These are phyloP conservation scores for Austrofundulus limnaeus DNA, from an alignment of 2,113 vertebrate species.

Conservation along the genomic window DNA sequence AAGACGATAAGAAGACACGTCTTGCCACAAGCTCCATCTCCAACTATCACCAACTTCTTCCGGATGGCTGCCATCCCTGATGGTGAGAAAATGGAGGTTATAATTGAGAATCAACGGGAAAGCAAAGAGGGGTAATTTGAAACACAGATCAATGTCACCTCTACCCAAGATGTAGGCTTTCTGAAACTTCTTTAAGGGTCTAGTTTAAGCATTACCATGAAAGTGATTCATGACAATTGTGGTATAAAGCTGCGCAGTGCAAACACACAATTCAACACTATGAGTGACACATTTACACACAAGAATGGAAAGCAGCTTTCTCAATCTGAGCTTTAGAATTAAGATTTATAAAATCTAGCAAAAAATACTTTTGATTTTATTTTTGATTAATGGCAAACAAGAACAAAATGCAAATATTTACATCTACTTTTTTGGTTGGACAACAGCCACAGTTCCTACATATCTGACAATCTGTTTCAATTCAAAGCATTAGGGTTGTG, in stretches of 20 bases:
- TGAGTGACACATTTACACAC: conserved; percentile 21
- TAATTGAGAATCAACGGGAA: background rate
- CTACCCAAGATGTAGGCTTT: background rate
- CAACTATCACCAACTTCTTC: conserved; percentile 99
- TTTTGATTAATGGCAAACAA: too few relatives aligned
- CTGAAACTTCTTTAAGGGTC: background rate
- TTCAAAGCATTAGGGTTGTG: too few relatives aligned
- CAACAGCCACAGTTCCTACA: too few relatives aligned
- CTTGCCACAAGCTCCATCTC: conserved; percentile 98
- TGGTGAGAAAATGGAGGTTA: conserved; percentile 19
- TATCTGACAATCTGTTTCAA: too few relatives aligned
- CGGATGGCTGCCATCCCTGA: conserved; percentile 97
- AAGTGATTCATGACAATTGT: background rate
- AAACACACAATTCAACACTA: conserved; percentile 10
- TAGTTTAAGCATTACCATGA: too few relatives aligned
- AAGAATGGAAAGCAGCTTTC: background rate
- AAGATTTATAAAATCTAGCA: conserved; percentile 4
- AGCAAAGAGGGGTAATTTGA: background rate
- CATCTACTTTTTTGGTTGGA: too few relatives aligned
- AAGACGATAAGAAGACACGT: conserved; percentile 98
- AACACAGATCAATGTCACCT: too few relatives aligned
- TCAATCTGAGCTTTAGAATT: background rate
- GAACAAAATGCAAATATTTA: too few relatives aligned
- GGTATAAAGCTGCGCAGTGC: background rate
- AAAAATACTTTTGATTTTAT: background rate